Conservation (phyloP, 1,140 invertebrate genomes). For the Leguminivora glycinivorella region DNA sequence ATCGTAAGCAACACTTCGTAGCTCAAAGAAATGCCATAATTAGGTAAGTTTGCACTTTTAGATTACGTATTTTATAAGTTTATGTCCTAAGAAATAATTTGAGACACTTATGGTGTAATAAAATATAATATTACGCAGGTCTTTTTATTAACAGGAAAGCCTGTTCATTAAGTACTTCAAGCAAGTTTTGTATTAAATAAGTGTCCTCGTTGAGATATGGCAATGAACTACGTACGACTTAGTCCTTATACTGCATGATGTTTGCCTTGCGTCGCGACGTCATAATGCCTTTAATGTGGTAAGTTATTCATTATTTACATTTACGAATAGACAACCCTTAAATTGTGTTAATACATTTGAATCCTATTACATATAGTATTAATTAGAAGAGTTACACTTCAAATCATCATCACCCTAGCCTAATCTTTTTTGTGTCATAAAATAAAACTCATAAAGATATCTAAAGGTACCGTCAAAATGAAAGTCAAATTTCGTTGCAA, state of each 20-base stretch:
- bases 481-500: not conserved
- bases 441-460: not conserved
- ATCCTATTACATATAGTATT: too few species aligned
- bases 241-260: not conserved
- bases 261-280: not conserved
- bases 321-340: not conserved
- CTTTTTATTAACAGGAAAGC: not conserved
- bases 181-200: not conserved
- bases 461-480: not conserved
- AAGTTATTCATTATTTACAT: not conserved
- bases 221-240: not conserved
- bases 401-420: too few species aligned
- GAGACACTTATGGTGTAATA: too few species aligned
- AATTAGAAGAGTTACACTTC: too few species aligned
- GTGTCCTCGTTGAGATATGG: not conserved
- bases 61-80: too few species aligned
- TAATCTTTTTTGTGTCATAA: too few species aligned
- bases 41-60: too few species aligned
- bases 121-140: too few species aligned
- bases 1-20: too few species aligned
- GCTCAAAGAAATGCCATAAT: too few species aligned
- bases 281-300: not conserved
- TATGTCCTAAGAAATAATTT: too few species aligned
- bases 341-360: not conserved
- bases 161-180: too few species aligned